Percentiles rank a stretch among this genome's conserved stretches.
Conservation (phyloP, 2,888 invertebrate genomes). For the Stenotaenia linearis region DNA sequence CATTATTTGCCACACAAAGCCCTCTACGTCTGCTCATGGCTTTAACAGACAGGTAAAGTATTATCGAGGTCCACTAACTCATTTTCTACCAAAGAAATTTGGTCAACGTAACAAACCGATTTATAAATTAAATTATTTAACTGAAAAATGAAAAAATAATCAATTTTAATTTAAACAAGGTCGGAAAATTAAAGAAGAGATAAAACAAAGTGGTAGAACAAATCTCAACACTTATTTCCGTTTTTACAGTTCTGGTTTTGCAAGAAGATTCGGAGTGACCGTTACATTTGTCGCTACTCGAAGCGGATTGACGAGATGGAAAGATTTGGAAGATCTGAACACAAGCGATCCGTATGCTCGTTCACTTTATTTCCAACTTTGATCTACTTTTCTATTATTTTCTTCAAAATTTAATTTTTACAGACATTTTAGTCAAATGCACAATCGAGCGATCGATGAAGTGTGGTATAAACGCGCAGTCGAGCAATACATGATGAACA, state of each 20-base stretch:
- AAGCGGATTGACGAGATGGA: constrained; percentile 84
- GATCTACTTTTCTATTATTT: background rate
- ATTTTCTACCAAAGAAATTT: background rate
- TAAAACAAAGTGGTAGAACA: background rate
- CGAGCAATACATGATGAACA: constrained; percentile 78
- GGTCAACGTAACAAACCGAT: no score
- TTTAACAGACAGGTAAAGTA: constrained; percentile 37
- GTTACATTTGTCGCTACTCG: constrained; percentile 79
- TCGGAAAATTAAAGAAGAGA: background rate
- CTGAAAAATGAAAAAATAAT: no score
- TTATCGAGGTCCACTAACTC: background rate
- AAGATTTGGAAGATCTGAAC: constrained; percentile 52
- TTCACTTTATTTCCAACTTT: background rate
- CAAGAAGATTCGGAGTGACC: constrained; percentile 40
- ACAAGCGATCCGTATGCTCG: constrained; percentile 34
- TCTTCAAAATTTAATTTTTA: constrained; percentile 37
- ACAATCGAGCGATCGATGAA: constrained; percentile 75
- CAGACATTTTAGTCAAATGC: constrained; percentile 70
- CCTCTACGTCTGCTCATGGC: constrained; percentile 40
- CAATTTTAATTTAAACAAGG: background rate
- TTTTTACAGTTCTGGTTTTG: constrained; percentile 34
- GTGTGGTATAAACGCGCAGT: constrained; percentile 87
- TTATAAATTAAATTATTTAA: no score
- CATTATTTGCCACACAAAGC: constrained; percentile 39
- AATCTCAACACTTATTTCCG: background rate